Percentiles rank a stretch among this genome's conserved stretches.
These are phyloP conservation scores for Accipiter cooperii DNA, from an alignment of 2,113 vertebrate genomes.

Conservation along the genomic window DNA sequence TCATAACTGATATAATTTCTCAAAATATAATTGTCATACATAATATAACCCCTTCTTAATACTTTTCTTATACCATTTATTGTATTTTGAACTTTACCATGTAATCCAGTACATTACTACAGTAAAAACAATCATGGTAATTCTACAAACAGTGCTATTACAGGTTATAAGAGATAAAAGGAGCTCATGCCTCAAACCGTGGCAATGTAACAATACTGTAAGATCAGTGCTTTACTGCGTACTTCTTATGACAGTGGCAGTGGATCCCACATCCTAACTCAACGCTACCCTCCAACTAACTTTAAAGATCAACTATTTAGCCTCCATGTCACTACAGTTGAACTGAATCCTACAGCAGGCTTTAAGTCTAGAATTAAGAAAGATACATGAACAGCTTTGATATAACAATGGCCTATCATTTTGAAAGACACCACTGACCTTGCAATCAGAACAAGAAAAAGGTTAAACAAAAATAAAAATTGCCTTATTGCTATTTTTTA, in stretches of 20 bases:
- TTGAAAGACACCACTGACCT: background rate
- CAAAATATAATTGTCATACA: background rate
- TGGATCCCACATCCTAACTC: background rate
- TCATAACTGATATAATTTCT: background rate
- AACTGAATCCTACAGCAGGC: background rate
- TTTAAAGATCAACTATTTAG: background rate
- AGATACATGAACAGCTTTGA: background rate
- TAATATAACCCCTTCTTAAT: background rate
- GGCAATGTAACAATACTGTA: background rate
- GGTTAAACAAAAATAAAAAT: background rate
- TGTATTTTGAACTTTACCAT: background rate
- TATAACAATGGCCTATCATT: background rate
- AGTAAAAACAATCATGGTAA: background rate
- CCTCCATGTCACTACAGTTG: background rate
- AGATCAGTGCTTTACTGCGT: background rate
- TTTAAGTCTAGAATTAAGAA: background rate
- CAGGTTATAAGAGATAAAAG: background rate
- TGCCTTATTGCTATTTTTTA: background rate
- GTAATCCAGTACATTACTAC: background rate
- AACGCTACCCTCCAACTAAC: background rate
- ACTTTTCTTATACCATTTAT: background rate
- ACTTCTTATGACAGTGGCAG: background rate
- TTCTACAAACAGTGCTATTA: background rate
- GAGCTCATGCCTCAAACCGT: background rate
- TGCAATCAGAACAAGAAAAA: background rate